Evolutionary conservation across 2,888 invertebrate genomes (phyloP).

Genomic region (Noctua comes): DNA sequence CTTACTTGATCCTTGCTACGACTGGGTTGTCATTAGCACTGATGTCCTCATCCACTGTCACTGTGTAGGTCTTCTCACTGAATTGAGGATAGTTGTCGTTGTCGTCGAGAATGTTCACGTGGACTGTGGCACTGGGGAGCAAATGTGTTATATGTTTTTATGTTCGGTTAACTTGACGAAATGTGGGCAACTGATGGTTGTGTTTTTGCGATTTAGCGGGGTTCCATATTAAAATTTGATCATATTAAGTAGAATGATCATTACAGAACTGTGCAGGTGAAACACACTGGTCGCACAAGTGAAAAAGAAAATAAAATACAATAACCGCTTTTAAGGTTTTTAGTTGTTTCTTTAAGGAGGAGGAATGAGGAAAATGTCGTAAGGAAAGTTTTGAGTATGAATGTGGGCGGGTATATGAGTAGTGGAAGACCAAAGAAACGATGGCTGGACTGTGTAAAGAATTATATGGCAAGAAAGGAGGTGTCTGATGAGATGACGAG

Average conservation of each 20-base stretch:
- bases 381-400: too few relatives aligned
- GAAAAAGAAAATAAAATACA: not conserved
- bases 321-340: not conserved
- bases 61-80: conserved; percentile 96
- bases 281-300: not conserved
- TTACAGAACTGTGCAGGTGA: not conserved
- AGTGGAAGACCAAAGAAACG: too few relatives aligned
- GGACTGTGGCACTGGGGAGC: conserved; percentile 92
- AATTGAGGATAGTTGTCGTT: conserved; percentile 99
- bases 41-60: conserved; percentile 96
- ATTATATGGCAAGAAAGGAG: too few relatives aligned
- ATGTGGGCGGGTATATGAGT: too few relatives aligned
- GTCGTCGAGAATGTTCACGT: conserved; percentile 96
- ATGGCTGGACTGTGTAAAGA: too few relatives aligned
- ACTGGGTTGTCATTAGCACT: conserved; percentile 96
- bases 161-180: too few relatives aligned
- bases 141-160: conserved; percentile 2
- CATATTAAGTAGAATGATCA: not conserved
- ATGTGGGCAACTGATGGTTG: not conserved
- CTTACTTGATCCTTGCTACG: conserved; percentile 90
- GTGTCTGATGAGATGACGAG: too few relatives aligned
- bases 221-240: too few relatives aligned
- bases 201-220: not conserved
- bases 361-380: too few relatives aligned
- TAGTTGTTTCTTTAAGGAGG: not conserved